Evolutionary conservation across 2,888 invertebrate genomes (phyloP), one percentile per base, ranked within the genome.

Genomic region (Eulithis testata): DNA sequence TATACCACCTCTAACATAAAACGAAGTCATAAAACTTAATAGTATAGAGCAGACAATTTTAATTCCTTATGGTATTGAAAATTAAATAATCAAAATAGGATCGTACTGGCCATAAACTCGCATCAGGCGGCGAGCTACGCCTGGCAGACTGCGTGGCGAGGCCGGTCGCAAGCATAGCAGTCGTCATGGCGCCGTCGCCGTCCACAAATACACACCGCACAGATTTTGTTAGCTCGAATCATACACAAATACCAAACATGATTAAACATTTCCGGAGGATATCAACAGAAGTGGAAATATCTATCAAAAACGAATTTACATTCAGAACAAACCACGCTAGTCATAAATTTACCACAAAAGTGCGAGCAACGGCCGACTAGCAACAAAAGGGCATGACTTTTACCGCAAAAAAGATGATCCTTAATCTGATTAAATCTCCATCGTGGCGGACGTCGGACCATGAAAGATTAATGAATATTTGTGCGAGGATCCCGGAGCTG

Each of bases 381-480:
- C 89, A 91, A 92, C 91, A 91, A 91, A 91, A 86, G 91, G 90
- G 86, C 91, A 90, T 86, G 91, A 91, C 90, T 91, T 91, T 90
- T 89, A 87, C 89, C 88, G 88, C 90, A 90, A 92, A 93, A 66
- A 93, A 92, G 91, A 92, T 92, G 92, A 93, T 91, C 93, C 93
- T 91, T 93, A 93, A 93, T 92, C 93, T 91, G 92, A 92, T 93
- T 93, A 93, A 93, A 93, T 92, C 92, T 91, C 93, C 93, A 93
- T 93, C 91, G 91, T 86, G 85, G 90, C 87, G 87, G 91, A 93
- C 91, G 93, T 92, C 92, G 89, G 91, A 86, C 91, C 91, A 92
- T 93, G 91, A 91, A 93, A 93, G 93, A 93, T 93, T 93, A 93
- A 93, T 93, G 93, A 93, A 91, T 92, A 91, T 92, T 92, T 92